A percentile compares a stretch with the other conserved stretches of the same genome.
phyloP scores from a whole-genome alignment of 64 coral and sea anemone species.

The Hydrozoanthus tunicans region DNA sequence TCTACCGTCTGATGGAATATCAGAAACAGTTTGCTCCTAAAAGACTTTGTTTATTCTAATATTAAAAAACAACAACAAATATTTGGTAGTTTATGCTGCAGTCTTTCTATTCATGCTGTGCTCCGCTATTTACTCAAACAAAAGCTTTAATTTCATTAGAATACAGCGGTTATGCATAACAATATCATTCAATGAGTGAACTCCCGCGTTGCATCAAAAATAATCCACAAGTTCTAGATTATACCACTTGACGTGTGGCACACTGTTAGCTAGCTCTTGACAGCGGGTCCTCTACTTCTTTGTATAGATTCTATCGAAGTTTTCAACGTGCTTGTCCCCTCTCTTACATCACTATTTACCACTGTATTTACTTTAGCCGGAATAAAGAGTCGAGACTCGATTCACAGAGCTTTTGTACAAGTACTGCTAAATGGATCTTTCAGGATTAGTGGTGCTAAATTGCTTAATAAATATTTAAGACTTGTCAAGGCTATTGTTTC shows the following conservation, averaged over 20 bases:
- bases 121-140: constrained; percentile 56
- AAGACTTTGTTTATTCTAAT: constrained; percentile 57
- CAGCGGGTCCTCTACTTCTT: background rate
- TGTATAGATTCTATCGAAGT: background rate
- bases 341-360: background rate
- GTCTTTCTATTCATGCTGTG: constrained; percentile 53
- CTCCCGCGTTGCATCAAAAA: constrained; percentile 63
- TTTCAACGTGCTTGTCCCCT: constrained; percentile 1
- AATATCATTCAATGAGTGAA: constrained; percentile 60
- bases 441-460: constrained; percentile 60
- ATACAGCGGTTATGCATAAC: constrained; percentile 59
- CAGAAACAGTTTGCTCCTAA: constrained; percentile 11
- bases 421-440: constrained; percentile 50
- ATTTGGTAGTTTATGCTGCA: constrained; percentile 53
- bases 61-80: constrained; percentile 60
- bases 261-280: constrained; percentile 35
- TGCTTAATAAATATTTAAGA: constrained; percentile 67
- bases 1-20: background rate
- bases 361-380: background rate
- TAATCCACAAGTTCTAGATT: constrained; percentile 49
- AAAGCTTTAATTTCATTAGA: constrained; percentile 64
- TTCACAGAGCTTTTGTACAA: constrained; percentile 34
- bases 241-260: constrained; percentile 51
- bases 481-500: constrained; percentile 53
- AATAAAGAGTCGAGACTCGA: background rate